These are phyloP conservation scores for Oreochromis niloticus DNA, from an alignment of 2,113 vertebrate species.

Conservation along the genomic window DNA sequence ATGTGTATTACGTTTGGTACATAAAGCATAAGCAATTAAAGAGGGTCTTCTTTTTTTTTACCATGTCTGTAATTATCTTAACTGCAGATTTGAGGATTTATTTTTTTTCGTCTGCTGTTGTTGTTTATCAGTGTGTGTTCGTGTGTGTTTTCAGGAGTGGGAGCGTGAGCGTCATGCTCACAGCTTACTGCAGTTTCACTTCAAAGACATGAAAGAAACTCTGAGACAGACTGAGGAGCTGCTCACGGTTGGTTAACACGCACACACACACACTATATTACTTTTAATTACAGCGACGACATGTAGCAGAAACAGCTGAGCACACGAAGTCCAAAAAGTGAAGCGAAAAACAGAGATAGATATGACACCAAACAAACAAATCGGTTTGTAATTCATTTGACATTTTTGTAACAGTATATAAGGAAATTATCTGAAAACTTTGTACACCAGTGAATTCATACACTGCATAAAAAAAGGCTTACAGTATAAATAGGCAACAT, in stretches of 20 bases:
- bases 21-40: background rate
- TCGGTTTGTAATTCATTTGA: background rate
- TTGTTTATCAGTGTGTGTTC: background rate
- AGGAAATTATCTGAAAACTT: background rate
- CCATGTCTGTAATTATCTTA: background rate
- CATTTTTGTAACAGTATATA: background rate
- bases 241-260: conserved; percentile 76
- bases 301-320: background rate
- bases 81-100: background rate
- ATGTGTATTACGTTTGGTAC: background rate
- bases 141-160: conserved; percentile 66
- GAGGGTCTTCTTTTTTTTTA: background rate
- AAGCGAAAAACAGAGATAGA: background rate
- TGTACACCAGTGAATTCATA: background rate
- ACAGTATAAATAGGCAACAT: background rate
- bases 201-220: conserved; percentile 80
- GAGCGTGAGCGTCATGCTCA: conserved; percentile 84
- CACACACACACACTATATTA: background rate
- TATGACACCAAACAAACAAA: background rate
- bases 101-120: background rate
- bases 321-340: background rate
- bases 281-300: background rate
- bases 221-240: conserved; percentile 82
- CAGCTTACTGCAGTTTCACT: conserved; percentile 78
- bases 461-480: background rate